Conservation (phyloP, 2,888 invertebrate genomes). For the Tubulanus polymorphus region DNA sequence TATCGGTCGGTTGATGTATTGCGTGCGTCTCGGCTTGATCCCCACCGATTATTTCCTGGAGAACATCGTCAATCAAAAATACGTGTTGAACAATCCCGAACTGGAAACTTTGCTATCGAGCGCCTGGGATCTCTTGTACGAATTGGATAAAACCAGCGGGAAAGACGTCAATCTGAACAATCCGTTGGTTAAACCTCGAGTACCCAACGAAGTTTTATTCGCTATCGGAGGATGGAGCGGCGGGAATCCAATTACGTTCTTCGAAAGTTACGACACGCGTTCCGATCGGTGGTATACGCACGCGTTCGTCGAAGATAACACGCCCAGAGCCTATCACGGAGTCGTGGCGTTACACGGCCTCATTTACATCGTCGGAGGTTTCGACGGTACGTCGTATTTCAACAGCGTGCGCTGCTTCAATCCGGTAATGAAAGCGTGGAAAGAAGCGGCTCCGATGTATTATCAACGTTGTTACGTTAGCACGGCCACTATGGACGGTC, state of each 20-base stretch:
- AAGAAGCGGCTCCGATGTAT: slow-evolving; percentile 55
- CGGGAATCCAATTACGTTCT: slow-evolving; percentile 66
- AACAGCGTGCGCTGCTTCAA: slow-evolving; percentile 52
- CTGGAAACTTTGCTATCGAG: slow-evolving; percentile 57
- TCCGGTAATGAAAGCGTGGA: slow-evolving; percentile 46
- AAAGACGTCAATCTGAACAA: slow-evolving; percentile 42
- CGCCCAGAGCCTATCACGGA: slow-evolving; percentile 75
- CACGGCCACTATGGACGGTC: slow-evolving; percentile 54
- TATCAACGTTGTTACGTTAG: slow-evolving; percentile 62
- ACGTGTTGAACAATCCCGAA: slow-evolving; percentile 74
- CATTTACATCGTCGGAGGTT: slow-evolving; percentile 57
- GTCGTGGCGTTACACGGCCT: slow-evolving; percentile 52
- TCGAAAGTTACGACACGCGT: slow-evolving; percentile 46
- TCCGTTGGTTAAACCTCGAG: slow-evolving; percentile 63
- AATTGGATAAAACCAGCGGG: neutral
- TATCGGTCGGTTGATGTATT: slow-evolving; percentile 60
- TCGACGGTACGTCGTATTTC: slow-evolving; percentile 54
- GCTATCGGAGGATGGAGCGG: slow-evolving; percentile 57
- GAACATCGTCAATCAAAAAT: slow-evolving; percentile 65
- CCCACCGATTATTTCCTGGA: slow-evolving; percentile 83
- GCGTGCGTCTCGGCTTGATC: slow-evolving; percentile 51
- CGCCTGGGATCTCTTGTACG: neutral
- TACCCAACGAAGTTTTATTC: slow-evolving; percentile 53
- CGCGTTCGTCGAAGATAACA: slow-evolving; percentile 59
- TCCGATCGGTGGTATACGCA: slow-evolving; percentile 73